Conservation (phyloP, 2,888 invertebrate species). For the Hydroisotoma schaefferi region DNA sequence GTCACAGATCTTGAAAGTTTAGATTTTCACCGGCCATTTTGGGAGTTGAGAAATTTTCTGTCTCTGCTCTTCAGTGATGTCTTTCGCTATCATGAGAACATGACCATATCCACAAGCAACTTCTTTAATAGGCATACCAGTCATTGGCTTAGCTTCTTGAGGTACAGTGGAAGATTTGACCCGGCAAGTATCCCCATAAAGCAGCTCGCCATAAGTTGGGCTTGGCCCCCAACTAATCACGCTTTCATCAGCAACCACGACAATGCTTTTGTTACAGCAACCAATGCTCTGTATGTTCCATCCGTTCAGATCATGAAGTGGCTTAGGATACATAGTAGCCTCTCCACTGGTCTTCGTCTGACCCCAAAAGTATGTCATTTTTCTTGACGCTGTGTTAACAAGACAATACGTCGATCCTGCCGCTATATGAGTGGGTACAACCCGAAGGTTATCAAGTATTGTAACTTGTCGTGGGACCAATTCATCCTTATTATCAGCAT, state of each 20-base stretch:
- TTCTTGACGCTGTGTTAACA: constrained; percentile 9
- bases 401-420: constrained; percentile 22
- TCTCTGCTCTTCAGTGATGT: constrained; percentile 64
- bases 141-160: constrained; percentile 68
- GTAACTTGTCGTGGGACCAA: constrained; percentile 62
- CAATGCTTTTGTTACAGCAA: constrained; percentile 72
- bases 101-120: constrained; percentile 83
- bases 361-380: constrained; percentile 71
- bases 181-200: constrained; percentile 72
- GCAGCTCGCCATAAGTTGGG: constrained; percentile 90
- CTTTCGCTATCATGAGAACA: constrained; percentile 67
- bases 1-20: too few species aligned
- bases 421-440: neutral
- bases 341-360: constrained; percentile 90
- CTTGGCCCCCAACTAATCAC: constrained; percentile 91
- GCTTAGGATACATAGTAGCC: constrained; percentile 85
- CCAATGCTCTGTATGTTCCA: constrained; percentile 85
- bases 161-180: constrained; percentile 82
- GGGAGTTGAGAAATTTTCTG: constrained; percentile 61
- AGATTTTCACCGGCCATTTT: constrained; percentile 6
- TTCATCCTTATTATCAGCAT: constrained; percentile 89
- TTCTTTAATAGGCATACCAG: constrained; percentile 63
- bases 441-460: constrained; percentile 1
- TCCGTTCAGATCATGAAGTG: constrained; percentile 86
- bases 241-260: constrained; percentile 85